Base-by-base conservation (phyloP, 2,113 vertebrate genomes). In the Aegotheles bennettii region DNA sequence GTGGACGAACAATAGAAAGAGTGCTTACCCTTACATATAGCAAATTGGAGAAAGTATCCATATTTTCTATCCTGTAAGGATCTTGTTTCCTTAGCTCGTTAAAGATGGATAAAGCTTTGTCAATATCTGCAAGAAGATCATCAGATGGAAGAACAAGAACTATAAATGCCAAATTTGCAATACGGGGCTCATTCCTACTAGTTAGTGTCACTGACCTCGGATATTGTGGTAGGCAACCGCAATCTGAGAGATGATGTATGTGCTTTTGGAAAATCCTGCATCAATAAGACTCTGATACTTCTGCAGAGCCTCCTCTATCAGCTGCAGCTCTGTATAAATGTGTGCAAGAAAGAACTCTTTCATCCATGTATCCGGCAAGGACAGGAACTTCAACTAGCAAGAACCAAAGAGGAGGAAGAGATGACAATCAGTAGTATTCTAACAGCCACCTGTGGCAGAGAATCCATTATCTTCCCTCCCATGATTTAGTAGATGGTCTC, bases 171-270 rank as follows among this genome's bases (percentile, higher is more conserved):
- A 36, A 47, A 38, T 54, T 28, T 25, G 36, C 70, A 69, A 26
- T 10, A 87, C 47, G 45, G 63, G 24, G 16, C 36, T 91, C 13
- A 8, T 43, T 80, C 48, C 64, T 43, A 18, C 40, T n/a, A 54
- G 11, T 26, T 64, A 59, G 51, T 24, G 31, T 82, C 88, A 97
- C 95, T 96, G 67, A 99, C 99, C 99, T 99, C 99, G 96, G 91
- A 99, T 99, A 96, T 99, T 99, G 97, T 99, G 99, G 97, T 99
- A 99, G 90, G 99, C 99, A 75, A 99, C 99, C 26, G 99, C 99
- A 65, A 99, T 99, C 98, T 99, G 99, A 79, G 99, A 99, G 95
- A 99, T 99, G 92, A 99, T 99, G 73, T 99, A 99, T 43, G 99
- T 99, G 97, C 99, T 99, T 97, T 99, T 99, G 85, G 99, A 98